Percentiles rank a stretch among this genome's conserved stretches.
phyloP scores from a whole-genome alignment of 2,797 vertebrate species.

The Synanceia verrucosa region DNA sequence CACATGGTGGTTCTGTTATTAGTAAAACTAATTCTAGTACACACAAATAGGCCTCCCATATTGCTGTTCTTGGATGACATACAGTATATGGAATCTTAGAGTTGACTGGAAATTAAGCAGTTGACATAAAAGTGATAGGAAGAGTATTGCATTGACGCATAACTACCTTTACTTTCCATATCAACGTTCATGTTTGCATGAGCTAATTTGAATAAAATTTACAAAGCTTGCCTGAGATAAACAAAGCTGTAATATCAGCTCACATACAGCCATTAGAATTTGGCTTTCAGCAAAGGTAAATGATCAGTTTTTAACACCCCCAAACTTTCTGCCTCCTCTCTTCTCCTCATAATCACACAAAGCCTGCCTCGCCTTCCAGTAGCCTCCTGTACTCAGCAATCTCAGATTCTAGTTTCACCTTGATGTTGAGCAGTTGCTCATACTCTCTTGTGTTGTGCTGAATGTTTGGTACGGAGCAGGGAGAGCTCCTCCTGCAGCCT shows the following conservation, averaged over 20 bases:
- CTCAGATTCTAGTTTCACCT: slow-evolving; percentile 91
- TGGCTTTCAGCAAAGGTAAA: not conserved
- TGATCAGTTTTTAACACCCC: not conserved
- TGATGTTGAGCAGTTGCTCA: slow-evolving; percentile 87
- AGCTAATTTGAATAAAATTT: slow-evolving; percentile 62
- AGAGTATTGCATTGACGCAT: not conserved
- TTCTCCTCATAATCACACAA: slow-evolving; percentile 79
- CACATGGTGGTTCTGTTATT: not conserved
- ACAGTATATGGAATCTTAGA: not conserved
- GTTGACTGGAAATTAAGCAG: not conserved
- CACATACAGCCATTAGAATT: not conserved
- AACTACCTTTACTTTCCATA: slow-evolving; percentile 30
- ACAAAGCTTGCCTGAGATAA: slow-evolving; percentile 10
- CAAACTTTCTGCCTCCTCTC: not conserved
- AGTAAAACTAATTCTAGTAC: not conserved
- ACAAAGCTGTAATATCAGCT: not conserved
- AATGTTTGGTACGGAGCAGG: slow-evolving; percentile 80
- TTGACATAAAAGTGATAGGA: not conserved
- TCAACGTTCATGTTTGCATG: slow-evolving; percentile 49
- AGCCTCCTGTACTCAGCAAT: slow-evolving; percentile 90
- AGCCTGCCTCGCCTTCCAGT: slow-evolving; percentile 82
- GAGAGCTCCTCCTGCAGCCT: slow-evolving; percentile 83
- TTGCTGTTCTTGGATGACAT: too few relatives aligned
- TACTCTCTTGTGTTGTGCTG: slow-evolving; percentile 85
- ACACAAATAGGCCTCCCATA: too few relatives aligned